These are phyloP conservation scores for human (Homo sapiens) DNA, from an alignment of 2,113 vertebrate species.

Conservation along the genomic window DNA sequence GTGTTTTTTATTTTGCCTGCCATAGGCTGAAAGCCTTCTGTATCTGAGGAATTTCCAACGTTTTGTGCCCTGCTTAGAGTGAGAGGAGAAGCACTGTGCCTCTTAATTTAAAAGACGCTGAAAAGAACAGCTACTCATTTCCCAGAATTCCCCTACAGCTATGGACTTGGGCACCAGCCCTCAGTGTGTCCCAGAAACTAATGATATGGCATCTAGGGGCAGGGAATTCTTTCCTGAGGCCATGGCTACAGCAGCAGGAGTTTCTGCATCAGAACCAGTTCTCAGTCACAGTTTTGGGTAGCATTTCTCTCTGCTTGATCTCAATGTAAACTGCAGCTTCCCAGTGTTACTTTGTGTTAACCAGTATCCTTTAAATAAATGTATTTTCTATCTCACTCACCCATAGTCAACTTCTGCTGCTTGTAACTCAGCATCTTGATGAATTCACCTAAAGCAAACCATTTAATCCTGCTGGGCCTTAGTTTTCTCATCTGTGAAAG, in stretches of 20 bases:
- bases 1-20: background rate
- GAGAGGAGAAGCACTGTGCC: accelerated
- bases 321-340: background rate
- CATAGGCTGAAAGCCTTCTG: background rate
- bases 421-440: background rate
- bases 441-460: background rate
- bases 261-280: background rate
- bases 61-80: background rate
- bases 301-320: background rate
- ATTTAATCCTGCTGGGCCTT: background rate
- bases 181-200: background rate
- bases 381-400: background rate
- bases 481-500: background rate
- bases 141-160: background rate
- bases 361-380: background rate
- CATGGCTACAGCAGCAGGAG: background rate
- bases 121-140: background rate
- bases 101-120: background rate
- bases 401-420: background rate
- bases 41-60: background rate
- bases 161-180: accelerated
- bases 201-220: background rate
- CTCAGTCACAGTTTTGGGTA: background rate
- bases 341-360: background rate
- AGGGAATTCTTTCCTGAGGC: background rate